phyloP scores from a whole-genome alignment of 2,888 invertebrate genomes.

The Oegoconia quadripuncta region DNA sequence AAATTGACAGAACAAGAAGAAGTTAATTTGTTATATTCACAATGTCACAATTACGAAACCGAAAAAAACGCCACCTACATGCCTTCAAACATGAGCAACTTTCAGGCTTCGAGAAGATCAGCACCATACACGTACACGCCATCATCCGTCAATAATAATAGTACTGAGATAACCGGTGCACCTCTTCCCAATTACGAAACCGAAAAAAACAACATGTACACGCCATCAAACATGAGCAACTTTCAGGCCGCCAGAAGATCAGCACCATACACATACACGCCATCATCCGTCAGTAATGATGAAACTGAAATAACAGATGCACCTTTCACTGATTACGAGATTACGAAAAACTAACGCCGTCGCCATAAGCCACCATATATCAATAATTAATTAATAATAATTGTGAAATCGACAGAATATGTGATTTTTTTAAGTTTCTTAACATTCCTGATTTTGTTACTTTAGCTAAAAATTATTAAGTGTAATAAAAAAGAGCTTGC shows the following conservation, averaged over 20 bases:
- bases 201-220: constrained; percentile 9
- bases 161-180: constrained; percentile 7
- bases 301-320: constrained; percentile 9
- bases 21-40: constrained; percentile 2
- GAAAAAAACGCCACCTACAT: constrained; percentile 8
- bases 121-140: constrained; percentile 11
- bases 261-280: constrained; percentile 10
- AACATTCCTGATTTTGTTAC: constrained; percentile 10
- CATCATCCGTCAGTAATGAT: constrained; percentile 15
- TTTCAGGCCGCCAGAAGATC: constrained; percentile 2
- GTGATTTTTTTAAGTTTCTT: constrained; percentile 12
- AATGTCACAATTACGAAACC: constrained; percentile 7
- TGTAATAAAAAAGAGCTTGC: constrained; percentile 15
- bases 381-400: constrained; percentile 15
- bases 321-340: constrained; percentile 8
- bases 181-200: constrained; percentile 5
- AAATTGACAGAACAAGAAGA: constrained; percentile 8
- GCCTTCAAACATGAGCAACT: constrained; percentile 9
- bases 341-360: background rate
- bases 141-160: constrained; percentile 14
- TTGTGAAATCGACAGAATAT: constrained; percentile 9
- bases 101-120: constrained; percentile 4
- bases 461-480: constrained; percentile 10
- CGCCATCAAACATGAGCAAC: constrained; percentile 10
- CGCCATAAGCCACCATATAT: constrained; percentile 15